Conservation (phyloP, 1,140 invertebrate genomes). For the Anastatus disparis region DNA sequence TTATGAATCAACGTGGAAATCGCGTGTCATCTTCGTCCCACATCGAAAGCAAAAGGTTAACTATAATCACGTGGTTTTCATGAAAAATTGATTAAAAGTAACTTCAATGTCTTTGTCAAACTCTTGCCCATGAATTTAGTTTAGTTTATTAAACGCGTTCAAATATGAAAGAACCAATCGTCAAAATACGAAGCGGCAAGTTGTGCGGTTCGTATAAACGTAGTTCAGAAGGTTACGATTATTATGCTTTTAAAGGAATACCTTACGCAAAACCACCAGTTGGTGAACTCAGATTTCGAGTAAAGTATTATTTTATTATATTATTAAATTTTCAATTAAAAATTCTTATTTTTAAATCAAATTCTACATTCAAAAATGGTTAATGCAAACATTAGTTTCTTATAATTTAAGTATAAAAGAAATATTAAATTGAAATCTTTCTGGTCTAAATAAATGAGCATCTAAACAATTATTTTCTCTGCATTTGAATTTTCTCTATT, state of each 20-base stretch:
- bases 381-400: not conserved
- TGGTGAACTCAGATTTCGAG: slow-evolving; percentile 44
- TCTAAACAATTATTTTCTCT: not conserved
- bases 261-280: slow-evolving; percentile 45
- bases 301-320: slow-evolving; percentile 23
- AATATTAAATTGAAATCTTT: not conserved
- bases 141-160: not conserved
- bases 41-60: not conserved
- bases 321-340: not conserved
- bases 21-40: not conserved
- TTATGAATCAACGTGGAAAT: not conserved
- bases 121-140: not conserved
- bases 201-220: slow-evolving; percentile 12
- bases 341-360: not conserved
- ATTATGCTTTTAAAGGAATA: slow-evolving; percentile 47
- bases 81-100: not conserved
- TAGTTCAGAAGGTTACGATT: slow-evolving; percentile 32
- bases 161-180: slow-evolving; percentile 31
- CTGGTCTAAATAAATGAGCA: not conserved
- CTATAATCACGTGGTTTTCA: not conserved
- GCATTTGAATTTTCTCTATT: no score
- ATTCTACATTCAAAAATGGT: no score
- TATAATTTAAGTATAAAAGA: not conserved
- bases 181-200: slow-evolving; percentile 14
- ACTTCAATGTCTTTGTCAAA: not conserved